Base-by-base conservation (phyloP, 2,888 invertebrate species). In the Nineta flava region DNA sequence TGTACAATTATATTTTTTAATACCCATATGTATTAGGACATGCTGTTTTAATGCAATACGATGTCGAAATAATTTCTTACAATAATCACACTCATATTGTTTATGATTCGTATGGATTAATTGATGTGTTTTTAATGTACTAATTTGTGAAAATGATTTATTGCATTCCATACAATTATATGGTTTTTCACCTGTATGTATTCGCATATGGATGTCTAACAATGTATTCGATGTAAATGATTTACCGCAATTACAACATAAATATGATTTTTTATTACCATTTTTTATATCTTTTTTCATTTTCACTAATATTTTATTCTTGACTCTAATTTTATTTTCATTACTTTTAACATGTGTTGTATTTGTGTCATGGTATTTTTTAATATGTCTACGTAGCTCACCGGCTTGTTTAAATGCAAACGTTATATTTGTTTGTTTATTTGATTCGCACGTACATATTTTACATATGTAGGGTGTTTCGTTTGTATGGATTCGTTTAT, bases 381-480 rank as follows among this genome's bases (percentile, higher is more conserved):
- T 49, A 17, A 49, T 19, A 9, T 49, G 49, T 9, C 44, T 1
- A 19, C 49, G 44, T 19, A 49, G 19, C 16, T 49, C 45, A 1
- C 47, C 48, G 7, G 48, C 17, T 15, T 53, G 48, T 52, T 50
- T 55, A 34, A 53, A 54, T 3, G 49, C 44, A 13, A 41, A 34
- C 16, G 51, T 52, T 7, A 26, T 26, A 26, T 26, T 26, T 26
- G 7, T 26, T 26, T 5, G 4, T 7, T 26, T 26, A 26, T 26
- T 26, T 26, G 26, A 26, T 26, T 7, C 26, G 26, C 54, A 54
- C 31, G 50, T 42, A 31, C 50, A 44, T 10, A 13, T 19, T 21
- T 13, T 9, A 40, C 55, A 55, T n/a, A 48, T 17, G 40, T 49
- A 54, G 13, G 51, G 53, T 1, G 45, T 48, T 19, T 53, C 51